Evolutionary conservation across 2,888 invertebrate species (phyloP), one percentile per base, ranked within the genome.

Genomic region (Tinea semifulvella): DNA sequence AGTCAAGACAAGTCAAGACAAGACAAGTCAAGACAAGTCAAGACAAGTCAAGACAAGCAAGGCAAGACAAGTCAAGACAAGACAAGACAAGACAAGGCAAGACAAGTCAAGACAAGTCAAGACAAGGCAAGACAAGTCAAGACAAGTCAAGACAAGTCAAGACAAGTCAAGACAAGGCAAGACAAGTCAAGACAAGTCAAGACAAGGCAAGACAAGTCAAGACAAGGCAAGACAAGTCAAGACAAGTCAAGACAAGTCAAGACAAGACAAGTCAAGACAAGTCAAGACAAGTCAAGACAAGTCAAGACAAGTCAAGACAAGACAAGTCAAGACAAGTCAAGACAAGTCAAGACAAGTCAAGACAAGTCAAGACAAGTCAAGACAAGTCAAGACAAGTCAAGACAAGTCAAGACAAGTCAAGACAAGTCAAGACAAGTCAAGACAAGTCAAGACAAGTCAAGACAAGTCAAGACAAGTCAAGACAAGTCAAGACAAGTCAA

Each of bases 341-440:
- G 43, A 42, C 26, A 35, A 38, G 43, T 28, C 43, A 22, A 11
- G 43, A 42, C 43, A 42, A 11, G 28, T 28, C 43, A 35, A 11
- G 43, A 42, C 28, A 13, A 13, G 43, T 28, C 43, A 13, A 11
- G 43, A 28, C 43, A 13, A 11, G 43, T 28, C 43, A 13, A 11
- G 43, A 46, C 46, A 19, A 47, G 46, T 6, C 46, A 19, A 22
- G 46, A 47, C 19, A 20, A 22, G 46, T 8, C 46, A 19, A 22
- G 46, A 46, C 16, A 43, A 22, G 43, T 46, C 47, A 43, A 22
- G 46, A 46, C 46, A 13, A 22, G 43, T 7, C 46, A 43, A 47
- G 46, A 47, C 46, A 20, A 22, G 27, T 46, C 46, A 20, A 22
- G 46, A 47, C 27, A 11, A 22, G 46, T 22, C 45, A 43, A 22